Evolutionary conservation across 2,888 invertebrate species (phyloP).

Genomic region (Nymphalis polychloros): DNA sequence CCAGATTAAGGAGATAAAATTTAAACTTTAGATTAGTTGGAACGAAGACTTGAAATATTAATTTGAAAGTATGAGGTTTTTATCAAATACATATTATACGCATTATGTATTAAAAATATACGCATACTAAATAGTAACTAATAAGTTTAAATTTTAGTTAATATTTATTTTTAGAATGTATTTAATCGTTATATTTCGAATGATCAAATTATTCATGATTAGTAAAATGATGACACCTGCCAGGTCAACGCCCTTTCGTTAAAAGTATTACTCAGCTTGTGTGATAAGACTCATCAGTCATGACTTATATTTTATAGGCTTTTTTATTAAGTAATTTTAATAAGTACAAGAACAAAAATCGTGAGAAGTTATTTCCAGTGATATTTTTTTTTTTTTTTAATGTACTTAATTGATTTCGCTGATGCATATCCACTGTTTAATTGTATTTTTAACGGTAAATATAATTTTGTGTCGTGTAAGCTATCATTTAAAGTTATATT

Average conservation of each 20-base stretch:
- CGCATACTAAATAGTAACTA: too few relatives aligned
- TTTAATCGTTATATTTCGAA: slow-evolving; percentile 3
- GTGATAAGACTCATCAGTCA: slow-evolving; percentile 32
- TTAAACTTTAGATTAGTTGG: slow-evolving; percentile 11
- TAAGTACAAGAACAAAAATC: background rate
- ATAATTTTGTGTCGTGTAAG: too few relatives aligned
- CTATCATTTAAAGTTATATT: too few relatives aligned
- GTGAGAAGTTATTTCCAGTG: background rate
- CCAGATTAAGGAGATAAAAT: slow-evolving; percentile 22
- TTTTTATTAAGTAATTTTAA: slow-evolving; percentile 5
- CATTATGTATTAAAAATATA: too few relatives aligned
- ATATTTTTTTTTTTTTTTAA: too few relatives aligned
- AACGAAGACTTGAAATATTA: background rate
- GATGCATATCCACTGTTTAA: too few relatives aligned
- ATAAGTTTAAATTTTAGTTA: background rate
- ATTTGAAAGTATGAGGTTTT: background rate
- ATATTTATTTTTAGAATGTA: background rate
- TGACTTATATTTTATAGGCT: slow-evolving; percentile 13
- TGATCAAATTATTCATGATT: slow-evolving; percentile 34
- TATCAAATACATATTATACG: too few relatives aligned
- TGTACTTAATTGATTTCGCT: too few relatives aligned
- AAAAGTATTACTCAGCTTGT: slow-evolving; percentile 42
- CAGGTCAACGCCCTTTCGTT: slow-evolving; percentile 43
- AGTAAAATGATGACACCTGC: slow-evolving; percentile 40
- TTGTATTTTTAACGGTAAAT: too few relatives aligned